A percentile compares a stretch with the other conserved stretches of the same genome.
Conservation (phyloP, 2,888 invertebrate genomes). For the Mimas tiliae region DNA sequence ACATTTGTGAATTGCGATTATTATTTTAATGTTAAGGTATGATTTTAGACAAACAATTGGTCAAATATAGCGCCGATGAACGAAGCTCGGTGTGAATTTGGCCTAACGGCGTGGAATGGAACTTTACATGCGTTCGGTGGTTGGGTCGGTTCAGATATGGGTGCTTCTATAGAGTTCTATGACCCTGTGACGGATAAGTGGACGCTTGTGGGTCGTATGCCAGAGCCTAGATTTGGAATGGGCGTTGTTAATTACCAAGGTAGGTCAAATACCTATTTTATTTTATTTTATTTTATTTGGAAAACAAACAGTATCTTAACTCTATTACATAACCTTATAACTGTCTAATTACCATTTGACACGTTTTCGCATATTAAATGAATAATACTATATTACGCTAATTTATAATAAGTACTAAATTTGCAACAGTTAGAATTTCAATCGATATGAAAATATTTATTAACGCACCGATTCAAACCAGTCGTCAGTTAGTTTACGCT, state of each 20-base stretch:
- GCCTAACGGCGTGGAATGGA: constrained; percentile 92
- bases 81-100: constrained; percentile 95
- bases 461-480: too few species aligned
- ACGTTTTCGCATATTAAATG: too few species aligned
- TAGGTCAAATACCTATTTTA: not conserved
- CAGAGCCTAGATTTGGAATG: constrained; percentile 95
- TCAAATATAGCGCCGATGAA: constrained; percentile 89
- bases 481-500: too few species aligned
- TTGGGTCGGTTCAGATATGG: constrained; percentile 96
- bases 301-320: too few species aligned
- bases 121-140: constrained; percentile 95
- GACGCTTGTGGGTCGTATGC: constrained; percentile 91
- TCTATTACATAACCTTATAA: too few species aligned
- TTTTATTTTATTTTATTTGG: too few species aligned
- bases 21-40: constrained; percentile 4
- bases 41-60: constrained; percentile 82
- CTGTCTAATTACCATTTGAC: too few species aligned
- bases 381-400: too few species aligned
- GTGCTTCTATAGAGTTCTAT: constrained; percentile 94
- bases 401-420: too few species aligned
- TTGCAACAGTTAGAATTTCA: too few species aligned
- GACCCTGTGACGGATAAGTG: constrained; percentile 92
- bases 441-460: too few species aligned
- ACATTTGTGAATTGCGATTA: too few species aligned
- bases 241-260: constrained; percentile 88